Evolutionary conservation across 2,113 vertebrate genomes (phyloP), one percentile per base, ranked within the genome.

Genomic region (Sturnus vulgaris): DNA sequence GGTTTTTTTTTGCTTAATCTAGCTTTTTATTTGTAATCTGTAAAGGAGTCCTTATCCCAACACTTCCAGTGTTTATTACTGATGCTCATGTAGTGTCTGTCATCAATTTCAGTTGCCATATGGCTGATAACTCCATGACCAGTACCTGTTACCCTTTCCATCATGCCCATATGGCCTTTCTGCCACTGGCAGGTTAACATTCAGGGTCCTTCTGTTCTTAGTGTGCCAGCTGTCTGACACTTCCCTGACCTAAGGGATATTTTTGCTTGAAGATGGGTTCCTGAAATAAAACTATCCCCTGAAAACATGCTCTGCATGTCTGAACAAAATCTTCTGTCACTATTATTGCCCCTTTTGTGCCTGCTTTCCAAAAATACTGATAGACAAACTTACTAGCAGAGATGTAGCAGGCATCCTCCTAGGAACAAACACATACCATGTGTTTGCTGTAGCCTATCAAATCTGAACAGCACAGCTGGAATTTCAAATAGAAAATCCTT

Each of bases 381-480:
- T 24, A 69, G 63, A 42, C 42, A 82, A 87, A 35, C 46, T 96
- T 95, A 65, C 73, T 73, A 90, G 50, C 55, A 70, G 75, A 65
- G 86, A 73, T 65, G 57, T 93, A 93, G 53, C 39, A 76, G 9
- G 30, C 59, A 23, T 91, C 63, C 50, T 92, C 82, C 60, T 1
- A 11, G 89, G 90, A 95, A 56, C 46, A 90, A 94, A 59, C 49
- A 65, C 40, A 39, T 0, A 1, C 77, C 84, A 63, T 52, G 78
- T 91, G 82, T 77, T 95, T 94, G 85, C 70, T 73, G 63, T 35
- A 88, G 84, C 93, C 81, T 73, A 91, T 93, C 42, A 80, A 73
- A 91, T 89, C 75, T 85, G 81, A 94, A 70, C 70, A 89, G 84
- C 87, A 93, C 94, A 97, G 91, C 91, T 97, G 93, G 92, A 95